Base-by-base conservation (phyloP, 2,888 invertebrate species). In the Torymus tubicola region DNA sequence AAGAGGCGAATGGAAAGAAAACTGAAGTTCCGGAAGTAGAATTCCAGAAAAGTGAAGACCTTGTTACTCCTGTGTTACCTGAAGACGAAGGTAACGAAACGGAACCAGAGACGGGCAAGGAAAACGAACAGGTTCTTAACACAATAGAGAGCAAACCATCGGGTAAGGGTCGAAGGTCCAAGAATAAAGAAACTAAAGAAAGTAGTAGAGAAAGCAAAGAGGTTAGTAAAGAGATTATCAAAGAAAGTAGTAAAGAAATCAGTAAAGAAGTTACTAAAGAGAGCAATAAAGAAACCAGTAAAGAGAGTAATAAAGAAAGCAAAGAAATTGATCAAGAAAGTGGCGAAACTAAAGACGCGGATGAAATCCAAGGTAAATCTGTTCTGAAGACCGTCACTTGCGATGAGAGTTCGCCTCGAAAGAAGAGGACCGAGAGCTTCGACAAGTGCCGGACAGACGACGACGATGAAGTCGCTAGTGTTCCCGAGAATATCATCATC, bases 1-100 rank as follows among this genome's bases (percentile, higher is more conserved):
- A 74, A 55, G 80, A 80, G 12, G 42, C 42, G 42, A 42, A 42
- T 42, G 42, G 1, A 42, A 42, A 42, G 42, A 42, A 42, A 42
- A 42, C 42, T 1, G 42, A 42, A 42, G 42, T 42, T 42, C 8
- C 42, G 8, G 42, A 42, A 8, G 16, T 65, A 1, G n/a, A 11
- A 1, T 10, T 55, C 50, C 72, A 78, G 67, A 52, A 77, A 68
- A 64, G 69, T 55, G 58, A 71, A 12, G 76, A 81, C 0, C 76
- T 65, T 10, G 60, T 80, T 5, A 78, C 82, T 11, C 78, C 78
- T 1, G 81, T 76, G 72, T 87, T 85, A 63, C 88, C 91, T 31
- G 91, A 91, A 65, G 92, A 91, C 50, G 90, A 88, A 63, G 91
- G 89, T 68, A 87, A 89, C 18, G 86, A 91, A 82, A 90, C 88